Evolutionary conservation across 1,140 invertebrate species (phyloP).

Genomic region (Euura lappo): DNA sequence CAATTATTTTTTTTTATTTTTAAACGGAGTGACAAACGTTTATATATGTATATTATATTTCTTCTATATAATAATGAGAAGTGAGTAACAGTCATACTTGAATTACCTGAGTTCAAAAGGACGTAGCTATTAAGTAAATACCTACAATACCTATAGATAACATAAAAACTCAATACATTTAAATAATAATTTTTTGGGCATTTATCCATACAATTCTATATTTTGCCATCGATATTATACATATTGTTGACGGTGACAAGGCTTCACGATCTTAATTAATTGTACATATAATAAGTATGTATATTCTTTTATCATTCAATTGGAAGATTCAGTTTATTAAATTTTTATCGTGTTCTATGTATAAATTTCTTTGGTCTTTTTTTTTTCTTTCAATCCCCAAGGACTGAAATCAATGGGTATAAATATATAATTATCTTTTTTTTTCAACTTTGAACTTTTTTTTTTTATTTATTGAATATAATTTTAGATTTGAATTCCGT

Average conservation of each 20-base stretch:
- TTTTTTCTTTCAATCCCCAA: too few relatives aligned
- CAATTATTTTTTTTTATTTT: too few relatives aligned
- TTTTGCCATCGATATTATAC: not conserved
- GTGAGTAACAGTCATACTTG: not conserved
- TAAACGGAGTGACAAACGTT: too few relatives aligned
- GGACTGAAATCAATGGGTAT: not conserved
- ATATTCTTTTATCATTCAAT: too few relatives aligned
- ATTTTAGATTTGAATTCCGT: not conserved
- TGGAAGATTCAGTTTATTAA: too few relatives aligned
- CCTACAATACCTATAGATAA: not conserved
- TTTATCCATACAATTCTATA: not conserved
- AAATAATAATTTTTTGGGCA: not conserved
- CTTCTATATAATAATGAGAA: too few relatives aligned
- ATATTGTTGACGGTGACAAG: too few relatives aligned
- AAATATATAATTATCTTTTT: not conserved
- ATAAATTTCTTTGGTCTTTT: too few relatives aligned
- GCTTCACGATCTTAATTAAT: slow-evolving; percentile 1
- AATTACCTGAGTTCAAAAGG: slow-evolving; percentile 7
- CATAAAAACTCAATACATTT: too few relatives aligned
- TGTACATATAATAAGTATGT: not conserved
- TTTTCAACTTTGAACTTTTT: not conserved
- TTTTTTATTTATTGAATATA: not conserved
- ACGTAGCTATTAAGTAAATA: slow-evolving; percentile 1
- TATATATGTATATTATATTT: too few relatives aligned
- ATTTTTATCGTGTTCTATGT: too few relatives aligned